Evolutionary conservation across 2,113 vertebrate genomes (phyloP).

Genomic region (Nematolebias whitei): DNA sequence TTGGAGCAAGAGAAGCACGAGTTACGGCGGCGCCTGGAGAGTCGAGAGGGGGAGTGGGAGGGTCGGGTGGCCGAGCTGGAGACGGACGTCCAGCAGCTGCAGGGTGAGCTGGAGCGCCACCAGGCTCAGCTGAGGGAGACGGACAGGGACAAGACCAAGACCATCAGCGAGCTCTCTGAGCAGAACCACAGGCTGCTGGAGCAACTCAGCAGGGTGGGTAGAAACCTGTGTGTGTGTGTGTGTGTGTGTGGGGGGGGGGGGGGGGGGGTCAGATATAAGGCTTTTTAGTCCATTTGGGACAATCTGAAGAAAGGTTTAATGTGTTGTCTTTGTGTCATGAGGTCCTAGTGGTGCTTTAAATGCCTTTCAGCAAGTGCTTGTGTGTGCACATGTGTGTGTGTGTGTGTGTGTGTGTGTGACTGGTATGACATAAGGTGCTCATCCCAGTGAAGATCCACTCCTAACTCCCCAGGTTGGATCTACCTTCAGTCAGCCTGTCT

Average conservation of each 20-base stretch:
- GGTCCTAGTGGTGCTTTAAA: constrained; percentile 41
- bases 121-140: constrained; percentile 91
- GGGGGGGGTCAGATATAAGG: constrained; percentile 15
- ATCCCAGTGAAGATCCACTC: constrained; percentile 38
- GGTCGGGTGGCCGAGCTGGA: constrained; percentile 95
- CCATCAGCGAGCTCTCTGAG: constrained; percentile 92
- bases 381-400: constrained; percentile 10
- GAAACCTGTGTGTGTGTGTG: background rate
- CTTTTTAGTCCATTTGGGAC: constrained; percentile 18
- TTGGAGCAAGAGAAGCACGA: constrained; percentile 98
- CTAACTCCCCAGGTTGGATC: background rate
- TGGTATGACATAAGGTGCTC: constrained; percentile 35
- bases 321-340: constrained; percentile 39
- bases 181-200: constrained; percentile 97
- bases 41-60: constrained; percentile 97
- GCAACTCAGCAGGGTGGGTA: constrained; percentile 94
- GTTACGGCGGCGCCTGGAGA: constrained; percentile 89
- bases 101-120: constrained; percentile 92
- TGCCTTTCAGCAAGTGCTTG: constrained; percentile 9
- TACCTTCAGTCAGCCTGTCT: constrained; percentile 1
- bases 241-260: background rate
- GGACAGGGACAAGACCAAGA: constrained; percentile 88
- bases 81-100: constrained; percentile 92
- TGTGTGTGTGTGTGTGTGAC: constrained; percentile 12
- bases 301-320: constrained; percentile 34